Percentiles rank a stretch among this genome's conserved stretches.
phyloP scores from a whole-genome alignment of 2,113 vertebrate species.

The Antigone vipio region DNA sequence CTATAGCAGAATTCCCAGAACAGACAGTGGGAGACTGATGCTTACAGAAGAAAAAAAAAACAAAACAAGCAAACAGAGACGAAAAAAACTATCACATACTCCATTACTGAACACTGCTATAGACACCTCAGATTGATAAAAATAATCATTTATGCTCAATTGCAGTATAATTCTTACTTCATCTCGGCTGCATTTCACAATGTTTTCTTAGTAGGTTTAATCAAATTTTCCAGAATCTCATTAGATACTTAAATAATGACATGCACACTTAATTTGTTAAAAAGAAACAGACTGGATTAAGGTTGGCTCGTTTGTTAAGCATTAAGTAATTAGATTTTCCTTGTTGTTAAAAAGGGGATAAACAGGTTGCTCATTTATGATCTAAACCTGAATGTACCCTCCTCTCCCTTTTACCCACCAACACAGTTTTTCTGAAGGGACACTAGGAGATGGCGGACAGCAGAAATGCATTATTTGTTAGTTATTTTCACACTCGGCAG shows the following conservation, averaged over 20 bases:
- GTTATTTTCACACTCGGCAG: not conserved
- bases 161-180: not conserved
- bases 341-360: not conserved
- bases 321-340: conserved; percentile 7
- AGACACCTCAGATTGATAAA: not conserved
- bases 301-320: not conserved
- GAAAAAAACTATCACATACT: not conserved
- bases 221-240: conserved; percentile 3
- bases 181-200: not conserved
- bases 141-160: not conserved
- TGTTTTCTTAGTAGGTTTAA: conserved; percentile 1
- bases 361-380: not conserved
- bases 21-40: not conserved
- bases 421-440: not conserved
- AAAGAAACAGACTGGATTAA: conserved; percentile 19
- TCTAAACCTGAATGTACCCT: not conserved
- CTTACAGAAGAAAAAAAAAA: not conserved
- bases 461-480: not conserved
- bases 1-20: not conserved
- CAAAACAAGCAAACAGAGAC: not conserved
- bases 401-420: not conserved
- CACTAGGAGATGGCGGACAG: not conserved
- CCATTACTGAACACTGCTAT: not conserved
- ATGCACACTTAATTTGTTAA: conserved; percentile 10
- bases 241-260: conserved; percentile 27